phyloP scores from a whole-genome alignment of 2,797 vertebrate species.

The Etheostoma nigrum region DNA sequence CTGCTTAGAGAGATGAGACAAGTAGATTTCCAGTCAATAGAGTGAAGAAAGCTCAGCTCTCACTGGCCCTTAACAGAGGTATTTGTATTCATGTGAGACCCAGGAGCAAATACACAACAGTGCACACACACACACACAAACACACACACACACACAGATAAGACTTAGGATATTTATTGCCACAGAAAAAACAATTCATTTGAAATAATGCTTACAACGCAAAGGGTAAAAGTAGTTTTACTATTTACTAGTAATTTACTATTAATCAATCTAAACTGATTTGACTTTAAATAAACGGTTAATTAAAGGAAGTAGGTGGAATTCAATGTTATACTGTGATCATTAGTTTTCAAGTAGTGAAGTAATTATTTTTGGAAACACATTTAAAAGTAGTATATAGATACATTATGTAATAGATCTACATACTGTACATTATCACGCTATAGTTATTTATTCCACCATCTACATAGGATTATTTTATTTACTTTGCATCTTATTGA shows the following conservation, averaged over 20 bases:
- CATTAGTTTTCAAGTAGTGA: not conserved
- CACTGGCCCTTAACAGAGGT: slow-evolving; percentile 79
- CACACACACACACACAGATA: slow-evolving; percentile 31
- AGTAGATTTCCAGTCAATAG: slow-evolving; percentile 85
- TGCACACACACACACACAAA: slow-evolving; percentile 31
- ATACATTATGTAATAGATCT: not conserved
- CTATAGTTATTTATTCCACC: not conserved
- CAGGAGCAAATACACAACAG: slow-evolving; percentile 51
- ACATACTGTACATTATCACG: not conserved
- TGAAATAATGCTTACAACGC: slow-evolving; percentile 36
- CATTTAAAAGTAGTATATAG: not conserved
- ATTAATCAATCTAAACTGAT: slow-evolving; percentile 39
- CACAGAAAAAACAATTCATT: slow-evolving; percentile 47
- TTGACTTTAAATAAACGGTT: slow-evolving; percentile 34
- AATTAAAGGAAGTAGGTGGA: slow-evolving; percentile 18
- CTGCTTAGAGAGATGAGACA: slow-evolving; percentile 88
- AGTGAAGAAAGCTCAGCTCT: slow-evolving; percentile 80
- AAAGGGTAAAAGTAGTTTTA: slow-evolving; percentile 1
- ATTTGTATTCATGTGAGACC: slow-evolving; percentile 86
- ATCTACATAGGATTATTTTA: not conserved
- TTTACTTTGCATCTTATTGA: not conserved
- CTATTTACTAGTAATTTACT: slow-evolving; percentile 32
- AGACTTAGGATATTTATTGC: slow-evolving; percentile 45
- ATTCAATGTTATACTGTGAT: not conserved
- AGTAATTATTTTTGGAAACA: not conserved